Conservation (phyloP, 2,113 vertebrate genomes). For the Todiramphus chloris region DNA sequence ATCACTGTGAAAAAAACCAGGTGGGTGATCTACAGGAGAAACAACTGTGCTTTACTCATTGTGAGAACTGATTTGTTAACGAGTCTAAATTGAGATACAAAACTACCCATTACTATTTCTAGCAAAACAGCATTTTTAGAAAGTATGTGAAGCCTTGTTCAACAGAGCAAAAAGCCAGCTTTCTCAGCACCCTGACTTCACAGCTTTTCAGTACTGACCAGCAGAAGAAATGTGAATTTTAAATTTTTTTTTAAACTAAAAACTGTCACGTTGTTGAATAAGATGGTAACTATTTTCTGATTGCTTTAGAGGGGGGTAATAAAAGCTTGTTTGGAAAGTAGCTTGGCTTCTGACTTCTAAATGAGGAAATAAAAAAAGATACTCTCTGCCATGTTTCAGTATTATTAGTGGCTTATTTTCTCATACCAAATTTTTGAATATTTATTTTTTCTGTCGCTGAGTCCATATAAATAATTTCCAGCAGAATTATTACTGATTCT, state of each 20-base stretch:
- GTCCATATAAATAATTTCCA: neutral
- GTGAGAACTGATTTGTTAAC: neutral
- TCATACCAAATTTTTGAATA: neutral
- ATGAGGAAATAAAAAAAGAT: neutral
- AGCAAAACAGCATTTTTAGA: neutral
- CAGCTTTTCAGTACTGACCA: neutral
- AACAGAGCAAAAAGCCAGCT: neutral
- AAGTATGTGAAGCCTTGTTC: neutral
- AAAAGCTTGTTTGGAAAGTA: neutral
- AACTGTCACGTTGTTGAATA: neutral
- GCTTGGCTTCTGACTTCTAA: neutral
- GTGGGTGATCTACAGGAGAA: constrained; percentile 69
- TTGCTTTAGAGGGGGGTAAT: neutral
- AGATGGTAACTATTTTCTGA: neutral
- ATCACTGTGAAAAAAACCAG: constrained; percentile 98
- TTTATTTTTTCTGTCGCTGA: neutral
- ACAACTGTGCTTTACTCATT: neutral
- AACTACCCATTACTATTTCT: neutral
- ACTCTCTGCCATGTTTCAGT: neutral
- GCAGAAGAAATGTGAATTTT: neutral
- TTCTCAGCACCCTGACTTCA: neutral
- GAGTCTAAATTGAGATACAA: neutral
- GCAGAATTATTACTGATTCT: neutral
- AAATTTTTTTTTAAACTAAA: neutral
- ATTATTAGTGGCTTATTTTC: neutral